phyloP scores from a whole-genome alignment of 2,797 vertebrate genomes.

The Poecilia velifera region DNA sequence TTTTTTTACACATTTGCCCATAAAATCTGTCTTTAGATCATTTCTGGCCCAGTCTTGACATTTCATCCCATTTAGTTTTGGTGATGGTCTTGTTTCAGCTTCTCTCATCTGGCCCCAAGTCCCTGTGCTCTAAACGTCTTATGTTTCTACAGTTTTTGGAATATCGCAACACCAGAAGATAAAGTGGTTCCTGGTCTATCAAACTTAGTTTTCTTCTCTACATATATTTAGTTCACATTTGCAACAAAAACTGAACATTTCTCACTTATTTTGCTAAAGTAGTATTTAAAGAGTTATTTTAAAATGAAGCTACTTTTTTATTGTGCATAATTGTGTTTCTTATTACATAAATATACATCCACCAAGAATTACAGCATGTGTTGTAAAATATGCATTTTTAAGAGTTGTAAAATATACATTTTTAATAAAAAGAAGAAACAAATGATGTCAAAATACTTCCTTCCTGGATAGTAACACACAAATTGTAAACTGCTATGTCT shows the following conservation, averaged over 20 bases:
- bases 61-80: not conserved
- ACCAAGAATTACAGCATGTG: not conserved
- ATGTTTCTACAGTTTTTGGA: not conserved
- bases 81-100: not conserved
- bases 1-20: not conserved
- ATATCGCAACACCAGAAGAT: not conserved
- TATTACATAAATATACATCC: too few relatives aligned
- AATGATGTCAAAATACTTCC: not conserved
- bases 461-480: not conserved
- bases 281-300: not conserved
- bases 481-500: not conserved
- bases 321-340: not conserved
- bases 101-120: not conserved
- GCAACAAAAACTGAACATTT: not conserved
- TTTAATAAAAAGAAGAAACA: not conserved
- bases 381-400: not conserved
- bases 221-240: not conserved
- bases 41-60: not conserved
- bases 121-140: not conserved
- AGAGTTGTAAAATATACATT: not conserved
- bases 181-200: not conserved
- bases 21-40: not conserved
- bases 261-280: not conserved
- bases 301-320: not conserved
- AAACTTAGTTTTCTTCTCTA: not conserved